Evolutionary conservation across 2,113 vertebrate species (phyloP).

Genomic region (Tursiops truncatus): DNA sequence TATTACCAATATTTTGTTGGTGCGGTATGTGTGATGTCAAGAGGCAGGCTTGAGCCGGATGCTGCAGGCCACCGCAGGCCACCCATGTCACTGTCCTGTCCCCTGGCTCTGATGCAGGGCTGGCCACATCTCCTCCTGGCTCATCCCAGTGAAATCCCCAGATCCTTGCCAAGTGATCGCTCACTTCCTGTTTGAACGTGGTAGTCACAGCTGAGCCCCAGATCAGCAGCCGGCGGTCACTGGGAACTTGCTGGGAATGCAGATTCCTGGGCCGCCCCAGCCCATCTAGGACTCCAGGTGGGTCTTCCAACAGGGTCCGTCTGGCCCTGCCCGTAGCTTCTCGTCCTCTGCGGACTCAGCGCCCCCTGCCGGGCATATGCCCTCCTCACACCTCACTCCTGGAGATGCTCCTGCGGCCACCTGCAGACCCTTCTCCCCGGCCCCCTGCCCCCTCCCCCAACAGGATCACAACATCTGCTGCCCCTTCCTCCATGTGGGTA

Average conservation of each 20-base stretch:
- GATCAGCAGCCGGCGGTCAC: neutral
- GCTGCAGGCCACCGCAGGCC: neutral
- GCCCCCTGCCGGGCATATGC: neutral
- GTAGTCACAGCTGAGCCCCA: neutral
- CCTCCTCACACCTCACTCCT: neutral
- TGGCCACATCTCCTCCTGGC: fast-evolving
- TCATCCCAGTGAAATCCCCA: neutral
- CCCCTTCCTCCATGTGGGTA: fast-evolving
- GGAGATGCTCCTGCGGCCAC: fast-evolving
- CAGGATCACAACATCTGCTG: neutral
- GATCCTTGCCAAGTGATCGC: neutral
- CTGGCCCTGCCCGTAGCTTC: fast-evolving
- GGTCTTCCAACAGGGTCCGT: too few species aligned
- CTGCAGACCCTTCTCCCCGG: neutral
- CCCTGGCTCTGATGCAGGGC: fast-evolving
- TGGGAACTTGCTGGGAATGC: too few species aligned
- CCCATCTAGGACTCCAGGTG: neutral
- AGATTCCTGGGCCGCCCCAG: fast-evolving
- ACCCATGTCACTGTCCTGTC: fast-evolving
- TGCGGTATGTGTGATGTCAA: fast-evolving
- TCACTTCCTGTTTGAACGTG: too few species aligned
- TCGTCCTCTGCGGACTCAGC: neutral
- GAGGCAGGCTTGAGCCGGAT: neutral
- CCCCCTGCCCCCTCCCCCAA: neutral
- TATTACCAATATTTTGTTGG: neutral